These are phyloP conservation scores for Telenomus remus DNA, from an alignment of 1,140 invertebrate genomes.

Conservation along the genomic window DNA sequence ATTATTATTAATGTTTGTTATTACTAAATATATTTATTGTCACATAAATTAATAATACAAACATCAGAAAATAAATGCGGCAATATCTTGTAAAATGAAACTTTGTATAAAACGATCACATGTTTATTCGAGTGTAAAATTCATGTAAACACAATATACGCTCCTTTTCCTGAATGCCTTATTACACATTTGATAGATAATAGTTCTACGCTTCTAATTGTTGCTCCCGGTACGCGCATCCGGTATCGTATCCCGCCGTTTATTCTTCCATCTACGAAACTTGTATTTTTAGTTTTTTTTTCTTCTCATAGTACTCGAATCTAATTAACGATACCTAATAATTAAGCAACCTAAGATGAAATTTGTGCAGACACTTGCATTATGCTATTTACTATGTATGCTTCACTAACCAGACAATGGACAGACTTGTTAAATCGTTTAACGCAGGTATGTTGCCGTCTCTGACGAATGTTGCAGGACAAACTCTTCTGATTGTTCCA, in stretches of 20 bases:
- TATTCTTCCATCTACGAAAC: constrained; percentile 7
- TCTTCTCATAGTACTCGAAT: not conserved
- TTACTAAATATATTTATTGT: no score
- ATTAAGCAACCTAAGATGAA: no score
- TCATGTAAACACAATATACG: constrained; percentile 44
- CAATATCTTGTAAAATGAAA: no score
- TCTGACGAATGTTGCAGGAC: constrained; percentile 80
- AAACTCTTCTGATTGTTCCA: constrained; percentile 87
- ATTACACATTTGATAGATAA: constrained; percentile 46
- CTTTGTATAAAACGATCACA: no score
- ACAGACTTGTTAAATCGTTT: constrained; percentile 74
- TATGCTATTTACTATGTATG: constrained; percentile 34
- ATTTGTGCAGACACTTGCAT: no score
- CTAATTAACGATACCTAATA: constrained; percentile 6
- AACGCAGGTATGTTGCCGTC: constrained; percentile 72
- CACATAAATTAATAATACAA: no score
- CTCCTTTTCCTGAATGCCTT: constrained; percentile 57
- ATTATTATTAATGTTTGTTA: no score
- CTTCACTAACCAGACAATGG: constrained; percentile 71
- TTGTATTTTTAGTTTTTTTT: constrained; percentile 5
- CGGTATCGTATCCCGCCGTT: constrained; percentile 37
- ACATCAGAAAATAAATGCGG: no score
- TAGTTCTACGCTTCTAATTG: constrained; percentile 36
- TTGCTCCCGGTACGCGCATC: constrained; percentile 33
- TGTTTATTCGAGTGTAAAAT: constrained; percentile 31